Evolutionary conservation across 2,113 vertebrate genomes (phyloP), one percentile per base, ranked within the genome.

Genomic region (Epinephelus moara): DNA sequence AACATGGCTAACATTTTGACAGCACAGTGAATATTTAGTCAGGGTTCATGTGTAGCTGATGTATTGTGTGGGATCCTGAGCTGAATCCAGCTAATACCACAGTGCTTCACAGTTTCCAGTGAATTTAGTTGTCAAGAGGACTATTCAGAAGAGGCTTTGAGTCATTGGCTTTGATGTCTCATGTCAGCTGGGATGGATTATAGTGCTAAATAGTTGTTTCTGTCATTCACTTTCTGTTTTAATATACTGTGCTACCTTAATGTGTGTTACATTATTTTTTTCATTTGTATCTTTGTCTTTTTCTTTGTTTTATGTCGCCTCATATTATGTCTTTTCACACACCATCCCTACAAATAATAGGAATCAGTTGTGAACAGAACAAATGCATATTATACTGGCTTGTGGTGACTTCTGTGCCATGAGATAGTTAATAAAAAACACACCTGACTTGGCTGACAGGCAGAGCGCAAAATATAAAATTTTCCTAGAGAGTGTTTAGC

Each of bases 171-270:
- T 47, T 70, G 59, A 84, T 70, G 78, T 70, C 17, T 67, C 33
- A 8, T 30, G 64, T 78, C 75, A 85, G 75, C 62, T 82, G 81
- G 78, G 67, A 56, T 30, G 50, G 53, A 85, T 80, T 83, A 71
- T 15, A 60, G 25, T 19, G 42, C 9, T 52, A 27, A 57, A 59
- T 59, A 23, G 23, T 47, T 52, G 45, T 78, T 78, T 69, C 7
- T 50, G 21, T 40, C 62, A 12, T 59, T 56, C 45, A 37, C 23
- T 27, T 18, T 42, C 21, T 55, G 49, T 57, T 23, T 18, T 47
- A 15, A 40, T 37, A 45, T 12, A 12, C 9, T 45, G 42, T 45
- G 17, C 25, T 14, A 33, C 27, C 27, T 57, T 57, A 9, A 11
- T 14, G 4, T 42, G 33, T 71, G 68, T 55, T 56, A 69, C 37